Conservation (phyloP, 2,888 invertebrate genomes). For the Balanococcus diminutus region DNA sequence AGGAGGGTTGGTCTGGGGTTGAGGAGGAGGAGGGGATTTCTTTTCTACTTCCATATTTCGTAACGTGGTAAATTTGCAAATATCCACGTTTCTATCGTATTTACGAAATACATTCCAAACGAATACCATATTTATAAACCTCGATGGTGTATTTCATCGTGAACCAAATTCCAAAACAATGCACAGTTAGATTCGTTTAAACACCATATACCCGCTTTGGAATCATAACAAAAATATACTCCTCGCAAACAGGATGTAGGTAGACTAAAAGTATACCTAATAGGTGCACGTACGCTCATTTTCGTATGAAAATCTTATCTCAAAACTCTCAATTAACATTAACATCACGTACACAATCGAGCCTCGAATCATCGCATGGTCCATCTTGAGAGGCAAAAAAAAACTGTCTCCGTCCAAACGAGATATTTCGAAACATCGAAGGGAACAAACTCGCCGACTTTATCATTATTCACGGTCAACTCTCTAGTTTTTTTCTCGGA, state of each 20-base stretch:
- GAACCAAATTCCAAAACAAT: constrained; percentile 9
- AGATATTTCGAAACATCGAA: not conserved
- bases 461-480: not conserved
- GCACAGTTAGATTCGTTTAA: not conserved
- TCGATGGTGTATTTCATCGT: not conserved
- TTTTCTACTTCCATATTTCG: too few species aligned
- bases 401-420: constrained; percentile 8
- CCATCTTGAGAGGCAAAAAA: not conserved
- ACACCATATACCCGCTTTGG: not conserved
- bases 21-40: not conserved
- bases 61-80: not conserved
- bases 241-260: not conserved
- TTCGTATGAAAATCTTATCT: constrained; percentile 8
- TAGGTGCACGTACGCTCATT: constrained; percentile 16
- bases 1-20: too few species aligned
- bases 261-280: not conserved
- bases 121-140: constrained; percentile 14
- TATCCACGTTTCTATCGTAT: not conserved
- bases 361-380: not conserved
- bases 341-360: constrained; percentile 32
- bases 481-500: not conserved
- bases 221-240: not conserved
- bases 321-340: constrained; percentile 26
- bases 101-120: not conserved
- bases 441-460: not conserved